A percentile compares a stretch with the other conserved stretches of the same genome.
Evolutionary conservation across 2,797 vertebrate species (phyloP).

Genomic region (Denticeps clupeoides): DNA sequence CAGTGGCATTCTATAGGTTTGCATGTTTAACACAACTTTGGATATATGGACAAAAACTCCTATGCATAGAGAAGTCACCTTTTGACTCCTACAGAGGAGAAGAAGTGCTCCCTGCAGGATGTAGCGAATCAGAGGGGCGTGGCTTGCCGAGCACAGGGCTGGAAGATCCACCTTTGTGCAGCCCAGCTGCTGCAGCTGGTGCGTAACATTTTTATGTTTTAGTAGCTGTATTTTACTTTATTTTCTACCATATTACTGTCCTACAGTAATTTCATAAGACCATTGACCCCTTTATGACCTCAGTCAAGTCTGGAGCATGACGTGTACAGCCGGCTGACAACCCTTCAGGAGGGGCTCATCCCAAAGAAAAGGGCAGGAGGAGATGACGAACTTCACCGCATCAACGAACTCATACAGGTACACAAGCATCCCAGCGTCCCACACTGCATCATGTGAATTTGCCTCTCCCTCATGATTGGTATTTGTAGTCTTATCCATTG

Average conservation of each 20-base stretch:
- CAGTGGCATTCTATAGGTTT: constrained; percentile 24
- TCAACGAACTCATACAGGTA: constrained; percentile 97
- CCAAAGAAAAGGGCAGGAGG: constrained; percentile 92
- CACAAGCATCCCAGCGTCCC: too few species aligned
- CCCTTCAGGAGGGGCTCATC: constrained; percentile 89
- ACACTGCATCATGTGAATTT: too few species aligned
- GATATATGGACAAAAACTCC: not conserved
- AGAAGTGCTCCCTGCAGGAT: constrained; percentile 89
- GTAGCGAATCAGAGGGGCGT: constrained; percentile 96
- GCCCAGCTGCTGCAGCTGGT: constrained; percentile 93
- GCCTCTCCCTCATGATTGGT: not conserved
- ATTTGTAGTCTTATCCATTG: too few species aligned
- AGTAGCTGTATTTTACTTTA: too few species aligned
- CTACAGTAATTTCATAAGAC: too few species aligned
- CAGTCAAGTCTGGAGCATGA: constrained; percentile 92
- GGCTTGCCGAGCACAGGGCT: constrained; percentile 89
- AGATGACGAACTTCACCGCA: constrained; percentile 90
- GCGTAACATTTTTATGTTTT: constrained; percentile 46
- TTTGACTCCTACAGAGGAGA: constrained; percentile 89
- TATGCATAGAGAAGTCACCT: too few species aligned
- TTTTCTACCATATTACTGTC: too few species aligned
- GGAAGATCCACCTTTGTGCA: constrained; percentile 96
- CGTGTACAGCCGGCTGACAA: constrained; percentile 87
- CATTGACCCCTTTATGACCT: not conserved
- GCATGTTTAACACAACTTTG: not conserved